Base-by-base conservation (phyloP, 2,797 vertebrate species). In the Labeo calbasu region DNA sequence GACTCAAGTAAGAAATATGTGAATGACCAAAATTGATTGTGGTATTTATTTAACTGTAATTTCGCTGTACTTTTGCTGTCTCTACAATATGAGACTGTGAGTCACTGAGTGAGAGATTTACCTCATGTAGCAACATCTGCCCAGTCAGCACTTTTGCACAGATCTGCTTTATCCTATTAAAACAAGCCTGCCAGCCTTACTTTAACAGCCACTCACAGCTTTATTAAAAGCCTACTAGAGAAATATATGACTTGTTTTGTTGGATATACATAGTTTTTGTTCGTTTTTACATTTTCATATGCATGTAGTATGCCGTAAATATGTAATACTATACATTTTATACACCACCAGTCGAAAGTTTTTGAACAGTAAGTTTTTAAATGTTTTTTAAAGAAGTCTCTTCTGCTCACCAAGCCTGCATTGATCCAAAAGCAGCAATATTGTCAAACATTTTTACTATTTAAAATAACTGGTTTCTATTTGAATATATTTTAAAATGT, bases 121-220 rank as follows among this genome's bases (percentile, higher is more conserved):
- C 50, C 53, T 40, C 32, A 2, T 48, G n/a, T 36, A 83, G 53
- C 46, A 48, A 69, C 85, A 82, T 85, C 85, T 89, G 92, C 92
- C 77, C 81, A 87, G 88, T 95, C 94, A 94, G 95, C 93, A 92
- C 81, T 91, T 87, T 91, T 78, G 59, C 82, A 79, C 81, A 91
- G 89, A 93, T 93, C 91, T 66, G 85, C 82, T 90, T 95, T 91
- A 96, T 96, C 94, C 93, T 93, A 94, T 95, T 95, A 95, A 87
- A 91, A 79, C 28, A n/a, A 86, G 81, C 88, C 53, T 57, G 46
- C 73, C n/a, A 63, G 23, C 57, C 46, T 32, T 72, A 25, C 13
- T 65, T 50, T 66, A 32, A 48, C 43, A 72, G 55, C 79, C 85
- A 86, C 87, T 86, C 19, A 46, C 43, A 17, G 75, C 81, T 85